Conservation (phyloP, 2,797 vertebrate genomes). For the Hydrocynus forskahlii region DNA sequence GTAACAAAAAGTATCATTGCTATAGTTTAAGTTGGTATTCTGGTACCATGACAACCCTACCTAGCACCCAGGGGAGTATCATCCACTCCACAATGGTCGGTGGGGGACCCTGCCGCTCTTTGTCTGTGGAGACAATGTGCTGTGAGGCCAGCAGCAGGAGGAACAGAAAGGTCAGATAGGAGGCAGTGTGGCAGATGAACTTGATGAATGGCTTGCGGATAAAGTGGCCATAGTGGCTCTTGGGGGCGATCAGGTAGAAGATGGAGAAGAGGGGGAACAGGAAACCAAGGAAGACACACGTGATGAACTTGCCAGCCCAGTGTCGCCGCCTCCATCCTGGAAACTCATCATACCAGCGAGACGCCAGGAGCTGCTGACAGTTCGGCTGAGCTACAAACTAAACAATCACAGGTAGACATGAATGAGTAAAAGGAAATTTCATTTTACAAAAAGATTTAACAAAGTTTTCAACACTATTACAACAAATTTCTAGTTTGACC, state of each 20-base stretch:
- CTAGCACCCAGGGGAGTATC: conserved; percentile 93
- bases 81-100: conserved; percentile 98
- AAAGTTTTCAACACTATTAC: background rate
- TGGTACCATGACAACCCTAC: conserved; percentile 65
- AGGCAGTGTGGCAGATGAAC: conserved; percentile 99
- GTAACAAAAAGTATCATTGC: no score
- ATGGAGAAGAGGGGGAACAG: conserved; percentile 93
- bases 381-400: conserved; percentile 99
- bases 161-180: conserved; percentile 98
- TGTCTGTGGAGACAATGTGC: conserved; percentile 88
- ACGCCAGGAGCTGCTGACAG: conserved; percentile 96
- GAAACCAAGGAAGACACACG: conserved; percentile 93
- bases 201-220: conserved; percentile 99
- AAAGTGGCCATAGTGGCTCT: conserved; percentile 94
- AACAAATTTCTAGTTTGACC: background rate
- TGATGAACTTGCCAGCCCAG: conserved; percentile 96
- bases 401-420: conserved; percentile 47
- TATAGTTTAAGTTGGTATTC: background rate
- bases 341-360: conserved; percentile 98
- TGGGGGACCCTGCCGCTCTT: conserved; percentile 85
- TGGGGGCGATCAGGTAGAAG: conserved; percentile 95
- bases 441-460: background rate
- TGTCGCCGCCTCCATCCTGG: conserved; percentile 96
- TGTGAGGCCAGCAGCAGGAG: conserved; percentile 96
- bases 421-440: background rate